A percentile compares a stretch with the other conserved stretches of the same genome.
Evolutionary conservation across 2,888 invertebrate species (phyloP).

Genomic region (Isotomurus palustris): DNA sequence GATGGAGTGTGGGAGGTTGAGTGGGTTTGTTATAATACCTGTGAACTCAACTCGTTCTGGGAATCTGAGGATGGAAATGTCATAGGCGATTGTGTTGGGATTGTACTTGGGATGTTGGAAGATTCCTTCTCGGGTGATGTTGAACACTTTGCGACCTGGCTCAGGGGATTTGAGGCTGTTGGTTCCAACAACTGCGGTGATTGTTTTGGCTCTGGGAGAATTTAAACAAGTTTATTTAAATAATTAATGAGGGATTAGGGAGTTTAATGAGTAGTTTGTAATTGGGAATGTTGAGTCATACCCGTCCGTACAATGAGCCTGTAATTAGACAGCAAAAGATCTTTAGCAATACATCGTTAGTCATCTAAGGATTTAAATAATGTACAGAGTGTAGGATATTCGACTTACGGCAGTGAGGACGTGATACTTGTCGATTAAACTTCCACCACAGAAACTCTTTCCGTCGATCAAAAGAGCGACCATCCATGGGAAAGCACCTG

Average conservation of each 20-base stretch:
- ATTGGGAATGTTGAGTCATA: slow-evolving; percentile 4
- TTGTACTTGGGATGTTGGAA: slow-evolving; percentile 46
- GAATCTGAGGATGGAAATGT: slow-evolving; percentile 39
- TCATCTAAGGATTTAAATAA: too few species aligned
- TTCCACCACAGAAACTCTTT: slow-evolving; percentile 35
- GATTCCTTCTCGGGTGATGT: slow-evolving; percentile 40
- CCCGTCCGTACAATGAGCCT: slow-evolving; percentile 45
- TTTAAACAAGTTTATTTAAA: background rate
- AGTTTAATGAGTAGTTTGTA: background rate
- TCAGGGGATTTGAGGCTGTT: slow-evolving; percentile 41
- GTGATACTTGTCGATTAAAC: slow-evolving; percentile 28
- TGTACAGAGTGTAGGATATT: too few species aligned
- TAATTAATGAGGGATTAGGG: background rate
- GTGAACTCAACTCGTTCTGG: slow-evolving; percentile 40
- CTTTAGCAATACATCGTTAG: too few species aligned
- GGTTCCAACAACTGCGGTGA: slow-evolving; percentile 41
- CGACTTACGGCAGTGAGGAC: slow-evolving; percentile 23
- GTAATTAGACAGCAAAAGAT: too few species aligned
- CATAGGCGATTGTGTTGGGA: slow-evolving; percentile 41
- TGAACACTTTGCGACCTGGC: slow-evolving; percentile 33
- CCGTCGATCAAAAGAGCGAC: slow-evolving; percentile 42
- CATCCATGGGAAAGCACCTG: slow-evolving; percentile 46
- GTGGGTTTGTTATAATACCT: slow-evolving; percentile 18
- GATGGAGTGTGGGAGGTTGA: too few species aligned
- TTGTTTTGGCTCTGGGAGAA: slow-evolving; percentile 32